phyloP scores from a whole-genome alignment of 2,888 invertebrate genomes.

The Folsomia candida region DNA sequence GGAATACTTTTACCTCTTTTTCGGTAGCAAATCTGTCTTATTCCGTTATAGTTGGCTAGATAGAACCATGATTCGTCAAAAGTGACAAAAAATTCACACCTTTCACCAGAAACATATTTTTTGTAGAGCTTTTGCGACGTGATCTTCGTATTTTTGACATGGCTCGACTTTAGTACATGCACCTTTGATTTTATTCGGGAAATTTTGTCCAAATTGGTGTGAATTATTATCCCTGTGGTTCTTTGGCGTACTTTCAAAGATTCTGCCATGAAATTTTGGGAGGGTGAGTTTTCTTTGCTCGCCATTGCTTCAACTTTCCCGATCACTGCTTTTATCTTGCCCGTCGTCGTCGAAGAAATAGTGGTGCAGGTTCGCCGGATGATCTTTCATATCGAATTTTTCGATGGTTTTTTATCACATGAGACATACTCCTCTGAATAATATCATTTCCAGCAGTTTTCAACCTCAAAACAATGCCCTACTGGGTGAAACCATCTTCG shows the following conservation, averaged over 20 bases:
- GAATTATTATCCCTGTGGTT: neutral
- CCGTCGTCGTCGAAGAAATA: neutral
- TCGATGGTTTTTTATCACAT: neutral
- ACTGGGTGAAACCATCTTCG: neutral
- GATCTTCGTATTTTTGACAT: neutral
- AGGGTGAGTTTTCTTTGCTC: slow-evolving; percentile 5
- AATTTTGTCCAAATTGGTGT: neutral
- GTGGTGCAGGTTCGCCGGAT: neutral
- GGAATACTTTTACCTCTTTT: neutral
- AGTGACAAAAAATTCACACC: neutral
- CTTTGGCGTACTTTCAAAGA: neutral
- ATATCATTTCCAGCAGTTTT: neutral
- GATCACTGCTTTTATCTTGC: neutral
- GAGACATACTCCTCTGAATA: neutral
- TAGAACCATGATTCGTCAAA: neutral
- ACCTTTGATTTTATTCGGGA: neutral
- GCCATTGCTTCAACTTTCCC: neutral
- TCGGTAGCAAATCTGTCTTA: neutral
- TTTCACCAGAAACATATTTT: neutral
- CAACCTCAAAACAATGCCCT: neutral
- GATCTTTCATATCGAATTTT: neutral
- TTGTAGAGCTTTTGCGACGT: neutral
- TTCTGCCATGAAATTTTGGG: neutral
- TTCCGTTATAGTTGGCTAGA: neutral
- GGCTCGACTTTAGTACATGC: neutral